Evolutionary conservation across 2,797 vertebrate species (phyloP).

Genomic region (Anguilla megastoma): DNA sequence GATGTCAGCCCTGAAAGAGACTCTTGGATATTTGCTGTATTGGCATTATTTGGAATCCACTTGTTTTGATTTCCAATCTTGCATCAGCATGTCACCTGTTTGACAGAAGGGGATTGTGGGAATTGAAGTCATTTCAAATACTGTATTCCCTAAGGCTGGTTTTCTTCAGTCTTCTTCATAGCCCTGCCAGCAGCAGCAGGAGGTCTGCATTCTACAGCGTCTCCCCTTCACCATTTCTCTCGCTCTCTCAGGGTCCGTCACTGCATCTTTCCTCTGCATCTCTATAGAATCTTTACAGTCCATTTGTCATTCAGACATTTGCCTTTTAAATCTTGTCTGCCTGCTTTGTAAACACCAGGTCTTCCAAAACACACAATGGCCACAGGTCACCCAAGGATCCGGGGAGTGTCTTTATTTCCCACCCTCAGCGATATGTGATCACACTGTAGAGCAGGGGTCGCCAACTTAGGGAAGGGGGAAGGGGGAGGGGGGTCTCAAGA

Average conservation of each 20-base stretch:
- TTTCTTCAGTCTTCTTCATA: not conserved
- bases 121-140: not conserved
- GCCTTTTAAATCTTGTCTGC: not conserved
- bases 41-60: not conserved
- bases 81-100: not conserved
- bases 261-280: not conserved
- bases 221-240: slow-evolving; percentile 36
- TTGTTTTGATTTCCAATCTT: not conserved
- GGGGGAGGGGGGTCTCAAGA: too few species aligned
- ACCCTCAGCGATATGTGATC: not conserved
- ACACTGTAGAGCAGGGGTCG: too few species aligned
- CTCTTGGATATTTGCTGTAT: not conserved
- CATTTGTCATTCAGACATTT: not conserved
- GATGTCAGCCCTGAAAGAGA: not conserved
- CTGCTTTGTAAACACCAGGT: not conserved
- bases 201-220: not conserved
- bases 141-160: not conserved
- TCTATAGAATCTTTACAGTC: not conserved
- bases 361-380: not conserved
- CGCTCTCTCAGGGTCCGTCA: slow-evolving; percentile 47
- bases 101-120: not conserved
- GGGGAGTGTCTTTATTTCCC: not conserved
- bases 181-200: not conserved
- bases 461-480: not conserved
- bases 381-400: not conserved